Evolutionary conservation across 1,140 invertebrate genomes (phyloP), one percentile per base, ranked within the genome.

Genomic region (Diabrotica virgifera): DNA sequence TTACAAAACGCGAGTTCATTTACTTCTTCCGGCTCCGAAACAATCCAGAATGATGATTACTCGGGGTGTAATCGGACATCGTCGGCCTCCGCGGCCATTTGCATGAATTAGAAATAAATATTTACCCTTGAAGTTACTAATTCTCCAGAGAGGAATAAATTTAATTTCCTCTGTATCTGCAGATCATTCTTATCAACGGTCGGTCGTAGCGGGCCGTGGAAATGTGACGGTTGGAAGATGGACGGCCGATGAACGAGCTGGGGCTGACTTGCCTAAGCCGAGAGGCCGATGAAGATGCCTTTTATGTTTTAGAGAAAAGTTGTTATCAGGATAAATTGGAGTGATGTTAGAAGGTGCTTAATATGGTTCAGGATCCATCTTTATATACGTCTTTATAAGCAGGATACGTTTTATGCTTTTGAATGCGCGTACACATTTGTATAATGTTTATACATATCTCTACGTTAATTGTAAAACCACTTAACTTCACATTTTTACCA

Each of bases 131-230:
- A 55, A 55, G n/a, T 55, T 55, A 14, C 53, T 55, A 55, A 55
- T 55, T 55, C 35, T 14, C 13, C 10, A 55, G 53, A 24, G 64
- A 69, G 65, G 70, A 71, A 71, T 71, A 68, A 71, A 73, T 73
- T 73, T 73, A 73, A 71, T 63, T 72, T 63, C 56, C 57, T 59
- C 61, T 14, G 13, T 36, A 24, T 55, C 53, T 14, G 53, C 40
- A 46, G 53, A 55, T 55, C 53, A 36, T 10, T 55, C 53, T 55
- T 55, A 55, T 55, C 53, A 55, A 24, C 53, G 53, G 13, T 36
- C n/a, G n/a, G 13, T 46, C 40, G 40, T 46, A 46, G 40, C 40
- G 8, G n/a, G 8, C 40, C 5, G 40, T 46, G 40, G 40, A 46
- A 46, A 46, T 46, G 40, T 46, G 53, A 13, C 13, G 53, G n/a